These are phyloP conservation scores for Neosilurus hyrtlii DNA, from an alignment of 2,797 vertebrate genomes.

Conservation along the genomic window DNA sequence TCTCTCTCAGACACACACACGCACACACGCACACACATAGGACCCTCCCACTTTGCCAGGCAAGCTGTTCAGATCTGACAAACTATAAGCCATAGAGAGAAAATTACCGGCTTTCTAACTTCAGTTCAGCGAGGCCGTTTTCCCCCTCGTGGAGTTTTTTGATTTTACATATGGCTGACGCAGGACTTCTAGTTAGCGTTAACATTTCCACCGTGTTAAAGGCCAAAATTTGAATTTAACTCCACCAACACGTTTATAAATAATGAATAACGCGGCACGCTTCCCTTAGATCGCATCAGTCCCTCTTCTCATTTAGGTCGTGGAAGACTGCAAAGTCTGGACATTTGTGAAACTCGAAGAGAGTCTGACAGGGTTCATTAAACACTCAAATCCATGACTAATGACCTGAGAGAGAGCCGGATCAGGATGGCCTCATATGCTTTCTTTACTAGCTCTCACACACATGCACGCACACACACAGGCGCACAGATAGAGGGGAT, in stretches of 20 bases:
- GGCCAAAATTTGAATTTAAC: conserved; percentile 34
- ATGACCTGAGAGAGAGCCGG: conserved; percentile 39
- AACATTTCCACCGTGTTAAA: conserved; percentile 14
- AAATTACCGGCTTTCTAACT: neutral
- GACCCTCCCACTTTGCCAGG: neutral
- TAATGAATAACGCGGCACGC: conserved; percentile 14
- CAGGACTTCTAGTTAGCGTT: conserved; percentile 25
- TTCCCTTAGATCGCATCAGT: conserved; percentile 6
- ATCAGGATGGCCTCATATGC: conserved; percentile 41
- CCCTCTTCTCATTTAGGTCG: conserved; percentile 23
- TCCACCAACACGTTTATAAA: conserved; percentile 21
- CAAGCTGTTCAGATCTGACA: neutral
- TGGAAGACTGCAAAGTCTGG: conserved; percentile 6
- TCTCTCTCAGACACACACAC: neutral
- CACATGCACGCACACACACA: conserved; percentile 24
- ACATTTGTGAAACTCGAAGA: conserved; percentile 29
- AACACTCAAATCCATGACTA: conserved; percentile 49
- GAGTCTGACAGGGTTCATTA: conserved; percentile 46
- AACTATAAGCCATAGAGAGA: neutral
- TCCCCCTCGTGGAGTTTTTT: neutral
- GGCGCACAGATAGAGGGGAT: neutral
- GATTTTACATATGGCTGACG: conserved; percentile 5
- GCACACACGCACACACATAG: neutral
- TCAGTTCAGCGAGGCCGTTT: neutral
- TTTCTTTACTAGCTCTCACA: conserved; percentile 44